Evolutionary conservation across 2,113 vertebrate species (phyloP).

Genomic region (Corydoras sp.): DNA sequence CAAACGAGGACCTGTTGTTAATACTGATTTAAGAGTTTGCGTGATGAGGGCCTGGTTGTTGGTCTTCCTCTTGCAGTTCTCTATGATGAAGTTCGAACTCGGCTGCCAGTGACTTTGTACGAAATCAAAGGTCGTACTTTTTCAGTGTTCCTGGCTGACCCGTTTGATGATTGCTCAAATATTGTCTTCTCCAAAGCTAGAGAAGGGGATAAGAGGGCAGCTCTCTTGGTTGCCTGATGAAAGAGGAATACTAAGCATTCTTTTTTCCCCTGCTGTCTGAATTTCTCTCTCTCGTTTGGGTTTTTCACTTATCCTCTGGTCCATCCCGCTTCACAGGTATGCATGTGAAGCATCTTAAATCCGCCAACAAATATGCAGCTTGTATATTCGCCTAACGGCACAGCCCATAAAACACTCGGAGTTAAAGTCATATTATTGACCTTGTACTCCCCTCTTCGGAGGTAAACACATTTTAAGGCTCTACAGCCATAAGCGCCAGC

Average conservation of each 20-base stretch:
- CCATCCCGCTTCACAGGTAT: neutral
- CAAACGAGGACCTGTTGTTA: no score
- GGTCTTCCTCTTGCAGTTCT: neutral
- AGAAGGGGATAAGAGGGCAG: conserved; percentile 27
- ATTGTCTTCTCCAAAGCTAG: conserved; percentile 35
- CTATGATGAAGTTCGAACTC: conserved; percentile 21
- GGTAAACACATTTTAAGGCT: conserved; percentile 12
- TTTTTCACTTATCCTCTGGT: conserved; percentile 1
- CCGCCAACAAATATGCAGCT: conserved; percentile 17
- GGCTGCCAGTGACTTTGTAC: conserved; percentile 22
- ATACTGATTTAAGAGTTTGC: no score
- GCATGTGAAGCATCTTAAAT: conserved; percentile 26
- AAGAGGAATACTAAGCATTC: conserved; percentile 44
- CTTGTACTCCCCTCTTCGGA: conserved; percentile 23
- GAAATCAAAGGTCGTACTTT: conserved; percentile 33
- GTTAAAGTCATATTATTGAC: conserved; percentile 30
- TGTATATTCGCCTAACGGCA: conserved; percentile 7
- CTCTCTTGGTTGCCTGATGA: conserved; percentile 28
- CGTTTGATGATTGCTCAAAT: conserved; percentile 40
- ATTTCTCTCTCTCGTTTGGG: conserved; percentile 9
- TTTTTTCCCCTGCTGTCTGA: conserved; percentile 15
- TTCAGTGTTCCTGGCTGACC: conserved; percentile 38
- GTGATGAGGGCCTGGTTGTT: no score
- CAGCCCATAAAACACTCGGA: neutral
- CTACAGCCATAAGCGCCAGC: conserved; percentile 3